Percentiles rank a stretch among this genome's conserved stretches.
Evolutionary conservation across 2,113 vertebrate species (phyloP).

Genomic region (Erythrolamprus reginae): DNA sequence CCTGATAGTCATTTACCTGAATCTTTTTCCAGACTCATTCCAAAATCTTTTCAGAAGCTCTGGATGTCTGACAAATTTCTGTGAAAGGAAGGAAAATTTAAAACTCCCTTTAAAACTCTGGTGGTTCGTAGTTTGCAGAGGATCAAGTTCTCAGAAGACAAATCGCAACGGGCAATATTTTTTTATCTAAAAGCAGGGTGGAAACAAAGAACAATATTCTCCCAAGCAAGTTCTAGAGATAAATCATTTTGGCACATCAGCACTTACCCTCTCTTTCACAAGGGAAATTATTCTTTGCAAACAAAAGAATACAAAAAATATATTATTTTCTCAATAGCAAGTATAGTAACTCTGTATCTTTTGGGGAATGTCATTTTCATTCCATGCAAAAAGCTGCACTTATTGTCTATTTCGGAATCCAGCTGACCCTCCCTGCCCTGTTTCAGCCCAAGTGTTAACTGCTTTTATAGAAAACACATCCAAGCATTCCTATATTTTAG

Average conservation of each 20-base stretch:
- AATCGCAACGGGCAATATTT: background rate
- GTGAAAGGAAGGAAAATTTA: constrained; percentile 7
- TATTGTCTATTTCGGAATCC: too few relatives aligned
- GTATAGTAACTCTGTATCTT: background rate
- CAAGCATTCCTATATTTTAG: background rate
- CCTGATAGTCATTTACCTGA: constrained; percentile 16
- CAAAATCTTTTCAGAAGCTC: constrained; percentile 23
- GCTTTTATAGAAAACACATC: background rate
- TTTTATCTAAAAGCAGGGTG: background rate
- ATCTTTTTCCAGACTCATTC: constrained; percentile 20
- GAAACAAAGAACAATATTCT: background rate
- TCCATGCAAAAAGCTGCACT: background rate
- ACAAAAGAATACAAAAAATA: background rate
- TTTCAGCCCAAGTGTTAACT: background rate
- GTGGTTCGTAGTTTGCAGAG: background rate
- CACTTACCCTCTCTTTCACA: background rate
- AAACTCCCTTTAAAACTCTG: background rate
- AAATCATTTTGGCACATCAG: background rate
- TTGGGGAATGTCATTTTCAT: background rate
- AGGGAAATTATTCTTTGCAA: background rate
- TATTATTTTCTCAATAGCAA: background rate
- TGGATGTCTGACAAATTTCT: constrained; percentile 30
- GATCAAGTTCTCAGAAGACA: background rate
- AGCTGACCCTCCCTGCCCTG: fast-evolving
- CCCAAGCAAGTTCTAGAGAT: background rate